Evolutionary conservation across 2,888 invertebrate species (phyloP), one percentile per base, ranked within the genome.

Genomic region (Allophyes oxyacanthae): DNA sequence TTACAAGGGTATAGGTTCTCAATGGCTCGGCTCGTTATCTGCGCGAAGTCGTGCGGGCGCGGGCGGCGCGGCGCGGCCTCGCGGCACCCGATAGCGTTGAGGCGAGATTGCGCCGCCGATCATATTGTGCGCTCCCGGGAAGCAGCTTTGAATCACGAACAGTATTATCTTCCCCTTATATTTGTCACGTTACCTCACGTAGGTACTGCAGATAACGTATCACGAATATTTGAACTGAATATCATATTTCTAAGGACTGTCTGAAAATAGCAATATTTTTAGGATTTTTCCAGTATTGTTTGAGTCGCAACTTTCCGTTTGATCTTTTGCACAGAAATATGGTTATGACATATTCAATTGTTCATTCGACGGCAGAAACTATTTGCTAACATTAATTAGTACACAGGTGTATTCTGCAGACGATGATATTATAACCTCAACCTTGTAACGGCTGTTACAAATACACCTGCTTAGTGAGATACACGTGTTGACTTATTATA

Each of bases 181-280:
- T 71, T 63, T 63, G 63, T 71, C 70, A 66, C 63, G 52, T 51
- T 42, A 42, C 48, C 61, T 46, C 64, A 44, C 38, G 41, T n/a
- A n/a, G n/a, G n/a, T 44, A 9, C 36, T 30, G 6, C 54, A 56
- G 65, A 59, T 44, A 55, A 56, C 48, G 34, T 34, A 32, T 2
- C 30, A 34, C 32, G 30, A 52, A 64, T 64, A 52, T 52, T 42
- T 54, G 52, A 38, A 10, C 36, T 11, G 11, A 30, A 42, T 59
- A 46, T 64, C 36, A 38, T 46, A 20, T 59, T 40, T 51, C 36
- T 44, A 40, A 57, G 34, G 14, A 30, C 25, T 54, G 15, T 37
- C 37, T 20, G 11, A n/a, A 45, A 14, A 37, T 46, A 10, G 13
- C 10, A 20, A 45, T 45, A 44, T 44, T 44, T n/a, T n/a, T n/a